Percentiles rank a stretch among this genome's conserved stretches.
Conservation (phyloP, 1,140 invertebrate genomes). For the Hetaerina americana region DNA sequence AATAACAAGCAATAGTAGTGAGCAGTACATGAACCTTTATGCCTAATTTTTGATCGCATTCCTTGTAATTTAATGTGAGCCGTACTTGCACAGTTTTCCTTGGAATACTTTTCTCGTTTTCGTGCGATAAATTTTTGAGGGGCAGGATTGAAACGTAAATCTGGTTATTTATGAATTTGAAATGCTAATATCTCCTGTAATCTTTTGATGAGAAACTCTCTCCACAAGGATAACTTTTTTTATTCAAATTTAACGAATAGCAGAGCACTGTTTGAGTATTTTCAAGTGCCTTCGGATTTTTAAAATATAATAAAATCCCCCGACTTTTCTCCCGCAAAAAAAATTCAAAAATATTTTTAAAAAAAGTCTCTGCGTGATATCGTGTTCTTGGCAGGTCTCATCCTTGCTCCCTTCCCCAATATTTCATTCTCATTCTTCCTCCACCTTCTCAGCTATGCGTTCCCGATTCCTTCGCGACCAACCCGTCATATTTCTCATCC, state of each 20-base stretch:
- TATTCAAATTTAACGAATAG: background rate
- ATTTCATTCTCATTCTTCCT: background rate
- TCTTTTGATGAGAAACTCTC: background rate
- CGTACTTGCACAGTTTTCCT: too few relatives aligned
- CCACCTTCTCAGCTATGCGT: background rate
- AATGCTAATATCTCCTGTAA: background rate
- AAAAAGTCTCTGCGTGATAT: background rate
- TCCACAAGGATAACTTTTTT: background rate
- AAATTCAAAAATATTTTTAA: too few relatives aligned
- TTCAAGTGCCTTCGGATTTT: background rate
- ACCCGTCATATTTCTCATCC: background rate
- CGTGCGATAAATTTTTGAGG: too few relatives aligned
- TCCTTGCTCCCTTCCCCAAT: background rate
- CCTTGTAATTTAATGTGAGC: too few relatives aligned
- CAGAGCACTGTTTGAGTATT: background rate
- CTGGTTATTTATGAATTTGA: background rate
- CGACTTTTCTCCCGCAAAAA: too few relatives aligned
- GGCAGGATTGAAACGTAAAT: too few relatives aligned
- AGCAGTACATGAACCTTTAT: too few relatives aligned
- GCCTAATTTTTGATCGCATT: too few relatives aligned
- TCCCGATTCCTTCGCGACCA: background rate
- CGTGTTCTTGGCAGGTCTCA: background rate
- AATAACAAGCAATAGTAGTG: too few relatives aligned
- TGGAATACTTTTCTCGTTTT: too few relatives aligned
- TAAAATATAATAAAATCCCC: background rate